These are phyloP conservation scores for Littorina saxatilis DNA, from an alignment of 1,140 invertebrate genomes.

Conservation along the genomic window DNA sequence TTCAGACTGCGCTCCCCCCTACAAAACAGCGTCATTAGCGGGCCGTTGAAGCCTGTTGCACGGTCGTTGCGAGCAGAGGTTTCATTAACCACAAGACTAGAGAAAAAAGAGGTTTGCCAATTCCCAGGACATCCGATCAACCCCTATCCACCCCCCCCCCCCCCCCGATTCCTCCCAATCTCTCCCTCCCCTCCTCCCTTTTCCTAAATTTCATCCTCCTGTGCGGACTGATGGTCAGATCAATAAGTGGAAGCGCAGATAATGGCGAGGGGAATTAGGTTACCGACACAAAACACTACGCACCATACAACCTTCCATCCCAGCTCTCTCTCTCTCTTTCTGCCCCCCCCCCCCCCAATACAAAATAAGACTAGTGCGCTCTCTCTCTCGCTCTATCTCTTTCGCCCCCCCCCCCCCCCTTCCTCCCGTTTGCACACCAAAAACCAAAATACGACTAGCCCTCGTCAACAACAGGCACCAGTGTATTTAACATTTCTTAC, in stretches of 20 bases:
- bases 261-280: conserved; percentile 10
- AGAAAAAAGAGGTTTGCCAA: background rate
- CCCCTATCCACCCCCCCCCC: background rate
- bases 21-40: background rate
- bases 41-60: conserved; percentile 8
- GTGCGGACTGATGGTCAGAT: background rate
- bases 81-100: background rate
- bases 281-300: conserved; percentile 20
- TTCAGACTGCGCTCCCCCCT: background rate
- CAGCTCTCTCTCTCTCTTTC: too few species aligned
- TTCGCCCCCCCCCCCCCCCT: too few species aligned
- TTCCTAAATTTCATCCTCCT: background rate
- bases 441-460: too few species aligned
- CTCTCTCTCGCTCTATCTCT: too few species aligned
- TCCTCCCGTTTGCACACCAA: too few species aligned
- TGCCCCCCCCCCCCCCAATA: too few species aligned
- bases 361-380: too few species aligned
- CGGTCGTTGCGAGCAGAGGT: background rate
- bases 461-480: too few species aligned
- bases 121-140: background rate
- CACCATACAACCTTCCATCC: background rate
- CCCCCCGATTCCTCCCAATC: background rate
- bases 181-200: background rate
- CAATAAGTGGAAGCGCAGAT: conserved; percentile 1
- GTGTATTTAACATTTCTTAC: too few species aligned